phyloP scores from a whole-genome alignment of 2,113 vertebrate genomes.

The Nycticorax nycticorax region DNA sequence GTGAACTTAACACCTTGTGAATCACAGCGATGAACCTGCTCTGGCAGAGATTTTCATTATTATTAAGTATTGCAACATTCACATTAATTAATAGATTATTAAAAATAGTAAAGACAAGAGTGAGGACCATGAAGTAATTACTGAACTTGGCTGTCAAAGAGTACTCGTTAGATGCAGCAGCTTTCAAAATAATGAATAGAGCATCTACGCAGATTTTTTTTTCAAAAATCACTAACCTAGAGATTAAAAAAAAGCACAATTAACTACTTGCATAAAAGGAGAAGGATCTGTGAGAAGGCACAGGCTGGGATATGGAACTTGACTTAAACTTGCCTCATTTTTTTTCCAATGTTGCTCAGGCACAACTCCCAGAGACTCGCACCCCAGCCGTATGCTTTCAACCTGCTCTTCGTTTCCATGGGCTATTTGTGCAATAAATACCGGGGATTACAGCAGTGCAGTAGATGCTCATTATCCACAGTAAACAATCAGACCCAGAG shows the following conservation, averaged over 20 bases:
- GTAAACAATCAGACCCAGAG: background rate
- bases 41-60: background rate
- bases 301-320: background rate
- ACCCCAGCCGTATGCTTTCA: too few species aligned
- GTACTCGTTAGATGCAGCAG: background rate
- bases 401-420: background rate
- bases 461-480: background rate
- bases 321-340: background rate
- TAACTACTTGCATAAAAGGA: background rate
- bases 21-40: background rate
- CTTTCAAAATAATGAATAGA: background rate
- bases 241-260: background rate
- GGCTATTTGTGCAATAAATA: background rate
- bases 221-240: background rate
- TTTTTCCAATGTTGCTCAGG: rapidly evolving
- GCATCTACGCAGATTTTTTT: background rate
- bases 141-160: background rate
- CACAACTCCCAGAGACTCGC: background rate
- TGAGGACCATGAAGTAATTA: background rate
- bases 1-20: background rate
- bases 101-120: background rate
- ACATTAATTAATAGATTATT: background rate
- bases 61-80: background rate
- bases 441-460: background rate
- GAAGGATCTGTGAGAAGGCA: background rate